Percentiles rank a stretch among this genome's conserved stretches.
phyloP scores from a whole-genome alignment of 1,140 invertebrate genomes.

The Cotesia typhae region DNA sequence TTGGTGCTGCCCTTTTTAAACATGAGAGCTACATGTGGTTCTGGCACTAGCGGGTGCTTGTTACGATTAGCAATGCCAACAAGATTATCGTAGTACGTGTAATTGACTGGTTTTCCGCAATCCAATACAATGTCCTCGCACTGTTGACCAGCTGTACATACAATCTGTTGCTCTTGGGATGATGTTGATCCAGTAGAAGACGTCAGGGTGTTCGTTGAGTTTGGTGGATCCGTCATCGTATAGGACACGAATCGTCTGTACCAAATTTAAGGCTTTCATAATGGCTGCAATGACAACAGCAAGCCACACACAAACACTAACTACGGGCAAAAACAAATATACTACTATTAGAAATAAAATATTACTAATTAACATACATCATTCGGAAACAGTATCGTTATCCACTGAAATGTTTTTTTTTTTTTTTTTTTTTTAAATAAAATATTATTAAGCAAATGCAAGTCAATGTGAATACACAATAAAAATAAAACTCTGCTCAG shows the following conservation, averaged over 20 bases:
- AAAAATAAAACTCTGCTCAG: no score
- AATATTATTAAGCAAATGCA: no score
- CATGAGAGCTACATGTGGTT: conserved; percentile 78
- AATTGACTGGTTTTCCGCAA: conserved; percentile 88
- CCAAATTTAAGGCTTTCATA: conserved; percentile 61
- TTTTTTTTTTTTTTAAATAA: no score
- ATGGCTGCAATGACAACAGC: conserved; percentile 58
- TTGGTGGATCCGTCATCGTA: conserved; percentile 55
- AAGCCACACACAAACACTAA: conserved; percentile 65
- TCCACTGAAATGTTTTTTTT: not conserved
- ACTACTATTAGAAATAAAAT: conserved; percentile 33
- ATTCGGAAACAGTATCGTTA: not conserved
- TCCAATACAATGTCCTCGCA: conserved; percentile 77
- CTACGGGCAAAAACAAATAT: conserved; percentile 64
- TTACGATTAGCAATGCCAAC: conserved; percentile 81
- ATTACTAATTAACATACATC: no score
- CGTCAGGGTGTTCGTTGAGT: conserved; percentile 49
- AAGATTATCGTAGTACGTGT: conserved; percentile 88
- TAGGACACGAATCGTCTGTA: conserved; percentile 62
- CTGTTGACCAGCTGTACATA: conserved; percentile 52
- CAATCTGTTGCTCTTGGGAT: conserved; percentile 48
- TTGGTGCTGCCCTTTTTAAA: conserved; percentile 78
- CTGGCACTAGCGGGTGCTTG: conserved; percentile 73
- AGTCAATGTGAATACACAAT: no score
- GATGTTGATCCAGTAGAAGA: conserved; percentile 33